These are phyloP conservation scores for Latrodectus hesperus DNA, from an alignment of 2,888 invertebrate species.

Conservation along the genomic window DNA sequence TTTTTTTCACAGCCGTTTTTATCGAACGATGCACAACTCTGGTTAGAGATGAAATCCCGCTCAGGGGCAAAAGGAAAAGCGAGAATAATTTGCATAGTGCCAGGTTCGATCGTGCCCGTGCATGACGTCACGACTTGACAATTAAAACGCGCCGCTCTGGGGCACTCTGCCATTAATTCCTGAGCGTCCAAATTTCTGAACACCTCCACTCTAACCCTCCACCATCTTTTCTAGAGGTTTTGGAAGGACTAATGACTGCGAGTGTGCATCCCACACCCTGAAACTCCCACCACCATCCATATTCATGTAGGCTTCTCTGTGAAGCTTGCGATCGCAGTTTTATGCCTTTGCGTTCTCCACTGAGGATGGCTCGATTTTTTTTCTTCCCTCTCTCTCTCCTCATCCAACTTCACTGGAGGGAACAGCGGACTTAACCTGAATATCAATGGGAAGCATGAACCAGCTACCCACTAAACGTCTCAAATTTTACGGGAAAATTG, in stretches of 20 bases:
- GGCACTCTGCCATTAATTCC: constrained; percentile 65
- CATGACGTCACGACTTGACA: constrained; percentile 65
- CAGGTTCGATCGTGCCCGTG: constrained; percentile 57
- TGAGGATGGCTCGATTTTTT: constrained; percentile 6
- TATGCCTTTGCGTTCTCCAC: constrained; percentile 23
- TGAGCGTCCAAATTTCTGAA: constrained; percentile 30
- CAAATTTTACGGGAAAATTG: background rate
- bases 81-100: constrained; percentile 66
- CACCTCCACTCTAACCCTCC: constrained; percentile 4
- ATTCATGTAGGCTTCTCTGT: constrained; percentile 57
- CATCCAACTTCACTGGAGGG: background rate
- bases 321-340: constrained; percentile 27
- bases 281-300: constrained; percentile 42
- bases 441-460: constrained; percentile 24
- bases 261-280: constrained; percentile 8
- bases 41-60: too few species aligned
- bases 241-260: constrained; percentile 65
- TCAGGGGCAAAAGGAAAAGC: constrained; percentile 46
- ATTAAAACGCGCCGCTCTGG: constrained; percentile 66
- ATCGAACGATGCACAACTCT: constrained; percentile 44
- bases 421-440: constrained; percentile 7
- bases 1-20: constrained; percentile 56
- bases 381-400: background rate
- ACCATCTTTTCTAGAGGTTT: constrained; percentile 32
- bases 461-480: background rate